Evolutionary conservation across 2,113 vertebrate genomes (phyloP), one percentile per base, ranked within the genome.

Genomic region (Hippocampus abdominalis): DNA sequence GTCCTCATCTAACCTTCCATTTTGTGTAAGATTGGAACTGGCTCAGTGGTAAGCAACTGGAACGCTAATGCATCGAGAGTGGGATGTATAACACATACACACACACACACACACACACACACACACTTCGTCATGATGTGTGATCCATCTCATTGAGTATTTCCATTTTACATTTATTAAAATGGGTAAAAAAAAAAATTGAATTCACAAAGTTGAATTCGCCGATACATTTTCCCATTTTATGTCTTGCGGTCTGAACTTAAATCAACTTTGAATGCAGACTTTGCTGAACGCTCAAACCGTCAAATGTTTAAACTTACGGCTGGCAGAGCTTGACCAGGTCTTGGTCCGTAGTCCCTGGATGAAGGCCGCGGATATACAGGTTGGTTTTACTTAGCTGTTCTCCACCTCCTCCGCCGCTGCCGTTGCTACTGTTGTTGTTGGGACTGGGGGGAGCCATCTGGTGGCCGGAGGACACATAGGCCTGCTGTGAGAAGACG

Each of bases 391-490:
- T 92, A 81, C 91, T 92, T 71, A 92, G 86, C 82, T 91, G 93
- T 89, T 98, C 96, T 76, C 96, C 95, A 75, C 94, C 94, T 78
- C 96, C 95, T 77, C 94, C 94, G 69, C 92, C 94, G 70, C 92
- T 91, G 93, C 93, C 32, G 32, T 36, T 95, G 69, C 91, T 94
- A 87, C 95, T 96, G 92, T 96, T 97, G 87, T 92, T 96, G 93
- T 95, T 98, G 92, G 94, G 96, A 93, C 96, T 98, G 87, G 96
- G 94, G 87, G 96, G 95, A 82, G 96, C 95, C 97, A 98, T 97
- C 93, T 96, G 96, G 81, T 96, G 96, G 86, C 93, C 90, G 93
- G 94, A 94, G 94, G 96, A 94, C 92, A 95, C 95, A 98, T 97
- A 98, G 91, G 95, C 89, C 94, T 98, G 95, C 95, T 98, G 94